Base-by-base conservation (phyloP, 2,888 invertebrate species). In the Acleris literana region DNA sequence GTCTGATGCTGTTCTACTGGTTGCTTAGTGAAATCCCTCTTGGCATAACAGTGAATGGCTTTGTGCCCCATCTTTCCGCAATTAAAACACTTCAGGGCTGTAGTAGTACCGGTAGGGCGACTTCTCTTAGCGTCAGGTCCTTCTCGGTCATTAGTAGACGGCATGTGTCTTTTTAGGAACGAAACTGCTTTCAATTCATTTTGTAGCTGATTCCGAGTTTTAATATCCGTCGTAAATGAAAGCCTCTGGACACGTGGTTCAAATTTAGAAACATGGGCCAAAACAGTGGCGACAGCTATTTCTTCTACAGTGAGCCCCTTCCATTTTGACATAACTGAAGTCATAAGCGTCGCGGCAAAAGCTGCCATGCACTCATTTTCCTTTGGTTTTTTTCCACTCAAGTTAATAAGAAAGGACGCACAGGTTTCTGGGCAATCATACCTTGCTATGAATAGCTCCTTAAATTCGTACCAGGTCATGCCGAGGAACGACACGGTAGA, bases 281-380 rank as follows among this genome's bases (percentile, higher is more conserved):
- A 39, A 13, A 66, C 57, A 17, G 60, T 63, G 1, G 63, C 55
- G 9, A 69, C 17, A 3, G 63, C 63, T 13, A 69, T 66, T 44
- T 66, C 33, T 16, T 69, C 65, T 13, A 33, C 20, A 6, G 29
- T 44, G 16, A 63, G 22, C 16, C 58, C 58, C n/a, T 65, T 62
- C 64, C 64, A 54, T 39, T 51, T 9, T 59, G 33, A 33, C 25
- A 58, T 46, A 9, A 71, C 18, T 0, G 66, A 57, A 3, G 69
- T 44, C 16, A 73, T 52, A 3, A 69, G 16, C 1, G 68, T 63
- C 43, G 56, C 62, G 1, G 68, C 70, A n/a, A 64, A 71, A 0
- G 69, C 63, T 9, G 69, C 53, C 5, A 61, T 39, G 13, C 52
- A 52, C 44, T 71, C 73, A 9, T 51, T 48, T 7, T 73, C 73